Conservation (phyloP, 2,113 vertebrate genomes). For the Psophia crepitans region DNA sequence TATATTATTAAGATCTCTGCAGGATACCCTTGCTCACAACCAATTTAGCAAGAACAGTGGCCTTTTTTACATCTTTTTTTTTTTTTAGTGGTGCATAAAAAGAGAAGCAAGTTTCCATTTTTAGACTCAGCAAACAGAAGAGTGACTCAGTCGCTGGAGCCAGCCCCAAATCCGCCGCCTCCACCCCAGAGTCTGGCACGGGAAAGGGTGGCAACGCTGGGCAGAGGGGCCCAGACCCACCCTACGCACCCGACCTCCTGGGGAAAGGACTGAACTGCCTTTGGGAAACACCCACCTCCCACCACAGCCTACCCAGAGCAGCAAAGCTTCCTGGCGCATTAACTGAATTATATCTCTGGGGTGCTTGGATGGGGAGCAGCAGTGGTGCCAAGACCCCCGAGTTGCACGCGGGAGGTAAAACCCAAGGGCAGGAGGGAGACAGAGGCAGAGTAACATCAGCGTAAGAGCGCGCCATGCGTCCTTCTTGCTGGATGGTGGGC, state of each 20-base stretch:
- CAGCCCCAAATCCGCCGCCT: neutral
- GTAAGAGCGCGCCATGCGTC: rapidly evolving
- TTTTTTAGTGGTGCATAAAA: neutral
- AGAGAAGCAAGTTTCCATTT: neutral
- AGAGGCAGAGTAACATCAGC: neutral
- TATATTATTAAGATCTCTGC: slow-evolving; percentile 41
- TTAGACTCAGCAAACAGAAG: neutral
- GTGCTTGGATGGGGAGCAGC: neutral
- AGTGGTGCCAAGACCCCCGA: neutral
- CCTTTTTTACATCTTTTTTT: neutral
- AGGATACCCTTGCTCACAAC: slow-evolving; percentile 13
- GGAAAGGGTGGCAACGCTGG: neutral
- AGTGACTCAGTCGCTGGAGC: neutral
- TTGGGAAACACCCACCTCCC: neutral
- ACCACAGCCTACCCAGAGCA: neutral
- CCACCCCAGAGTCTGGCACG: neutral
- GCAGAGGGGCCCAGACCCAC: neutral
- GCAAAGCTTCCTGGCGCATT: neutral
- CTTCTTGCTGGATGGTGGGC: neutral
- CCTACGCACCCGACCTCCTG: neutral
- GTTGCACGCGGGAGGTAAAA: neutral
- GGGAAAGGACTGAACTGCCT: neutral
- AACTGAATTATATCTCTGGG: neutral
- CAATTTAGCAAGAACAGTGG: neutral
- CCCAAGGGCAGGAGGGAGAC: neutral